Percentiles rank a stretch among this genome's conserved stretches.
Evolutionary conservation across 1,140 invertebrate genomes (phyloP).

Genomic region (Dysdera silvatica): DNA sequence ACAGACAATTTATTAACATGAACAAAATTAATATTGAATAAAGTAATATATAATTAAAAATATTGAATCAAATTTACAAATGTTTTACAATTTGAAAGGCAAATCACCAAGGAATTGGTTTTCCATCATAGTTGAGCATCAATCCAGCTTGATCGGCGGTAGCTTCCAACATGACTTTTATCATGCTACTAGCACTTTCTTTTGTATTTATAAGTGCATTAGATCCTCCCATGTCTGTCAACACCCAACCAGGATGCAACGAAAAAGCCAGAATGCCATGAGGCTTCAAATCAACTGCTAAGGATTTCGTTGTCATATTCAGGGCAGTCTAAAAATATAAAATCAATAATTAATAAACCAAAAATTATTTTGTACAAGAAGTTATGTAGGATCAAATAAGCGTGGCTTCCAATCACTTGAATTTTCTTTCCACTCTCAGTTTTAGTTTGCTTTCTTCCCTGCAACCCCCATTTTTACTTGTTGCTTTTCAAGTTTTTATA

Average conservation of each 20-base stretch:
- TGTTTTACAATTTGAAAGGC: too few species aligned
- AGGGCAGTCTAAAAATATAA: conserved; percentile 60
- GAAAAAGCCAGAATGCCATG: conserved; percentile 64
- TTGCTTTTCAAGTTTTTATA: too few species aligned
- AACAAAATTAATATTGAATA: too few species aligned
- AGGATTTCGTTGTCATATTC: conserved; percentile 75
- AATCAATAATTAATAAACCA: neutral
- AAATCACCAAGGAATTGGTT: conserved; percentile 63
- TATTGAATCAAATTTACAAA: too few species aligned
- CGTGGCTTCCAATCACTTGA: too few species aligned
- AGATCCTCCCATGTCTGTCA: conserved; percentile 76
- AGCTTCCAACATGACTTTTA: conserved; percentile 56
- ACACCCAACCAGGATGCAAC: conserved; percentile 84
- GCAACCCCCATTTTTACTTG: too few species aligned
- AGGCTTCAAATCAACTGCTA: conserved; percentile 69
- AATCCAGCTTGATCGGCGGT: conserved; percentile 59
- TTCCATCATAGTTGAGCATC: conserved; percentile 69
- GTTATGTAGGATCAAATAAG: too few species aligned
- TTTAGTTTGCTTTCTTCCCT: too few species aligned
- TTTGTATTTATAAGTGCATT: conserved; percentile 64
- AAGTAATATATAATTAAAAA: too few species aligned
- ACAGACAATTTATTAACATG: too few species aligned
- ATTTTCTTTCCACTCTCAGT: too few species aligned
- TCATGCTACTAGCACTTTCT: conserved; percentile 55
- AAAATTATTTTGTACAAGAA: neutral